Evolutionary conservation across 1,140 invertebrate genomes (phyloP).

Genomic region (Drosophila punjabiensis): DNA sequence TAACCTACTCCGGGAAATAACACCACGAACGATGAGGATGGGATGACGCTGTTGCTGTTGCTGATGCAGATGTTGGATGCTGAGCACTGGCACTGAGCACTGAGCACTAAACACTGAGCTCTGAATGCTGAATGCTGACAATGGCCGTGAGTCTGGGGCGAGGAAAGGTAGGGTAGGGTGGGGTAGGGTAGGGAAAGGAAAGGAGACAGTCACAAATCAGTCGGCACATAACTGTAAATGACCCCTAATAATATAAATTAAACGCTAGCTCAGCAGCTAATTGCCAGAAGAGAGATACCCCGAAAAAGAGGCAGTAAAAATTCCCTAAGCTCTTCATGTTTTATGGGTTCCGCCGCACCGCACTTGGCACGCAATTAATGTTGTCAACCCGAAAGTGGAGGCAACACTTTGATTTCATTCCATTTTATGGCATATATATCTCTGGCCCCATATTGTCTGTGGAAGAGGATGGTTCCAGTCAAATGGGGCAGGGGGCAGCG

Average conservation of each 20-base stretch:
- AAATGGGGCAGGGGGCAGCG: not conserved
- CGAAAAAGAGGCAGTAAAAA: conserved; percentile 22
- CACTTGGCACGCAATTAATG: conserved; percentile 67
- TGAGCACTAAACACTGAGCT: conserved; percentile 1
- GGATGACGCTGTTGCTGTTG: conserved; percentile 66
- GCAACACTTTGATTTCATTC: conserved; percentile 30
- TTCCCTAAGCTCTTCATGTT: conserved; percentile 45
- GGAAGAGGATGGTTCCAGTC: conserved; percentile 9
- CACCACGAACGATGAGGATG: conserved; percentile 74
- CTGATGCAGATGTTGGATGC: conserved; percentile 46
- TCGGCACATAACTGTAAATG: conserved; percentile 69
- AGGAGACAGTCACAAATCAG: conserved; percentile 73
- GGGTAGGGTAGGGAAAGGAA: conserved; percentile 35
- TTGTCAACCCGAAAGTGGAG: conserved; percentile 35
- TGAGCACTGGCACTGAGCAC: conserved; percentile 10
- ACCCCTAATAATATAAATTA: conserved; percentile 76
- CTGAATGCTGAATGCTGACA: conserved; percentile 32
- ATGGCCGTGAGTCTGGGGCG: conserved; percentile 43
- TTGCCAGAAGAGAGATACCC: conserved; percentile 44
- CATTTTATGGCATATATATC: conserved; percentile 11
- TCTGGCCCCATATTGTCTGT: conserved; percentile 36
- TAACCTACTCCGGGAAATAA: conserved; percentile 74
- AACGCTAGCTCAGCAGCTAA: conserved; percentile 58
- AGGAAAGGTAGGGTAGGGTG: conserved; percentile 15
- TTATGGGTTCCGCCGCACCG: conserved; percentile 30